phyloP scores from a whole-genome alignment of 2,888 invertebrate species.

The Cryptophagus acutangulus region DNA sequence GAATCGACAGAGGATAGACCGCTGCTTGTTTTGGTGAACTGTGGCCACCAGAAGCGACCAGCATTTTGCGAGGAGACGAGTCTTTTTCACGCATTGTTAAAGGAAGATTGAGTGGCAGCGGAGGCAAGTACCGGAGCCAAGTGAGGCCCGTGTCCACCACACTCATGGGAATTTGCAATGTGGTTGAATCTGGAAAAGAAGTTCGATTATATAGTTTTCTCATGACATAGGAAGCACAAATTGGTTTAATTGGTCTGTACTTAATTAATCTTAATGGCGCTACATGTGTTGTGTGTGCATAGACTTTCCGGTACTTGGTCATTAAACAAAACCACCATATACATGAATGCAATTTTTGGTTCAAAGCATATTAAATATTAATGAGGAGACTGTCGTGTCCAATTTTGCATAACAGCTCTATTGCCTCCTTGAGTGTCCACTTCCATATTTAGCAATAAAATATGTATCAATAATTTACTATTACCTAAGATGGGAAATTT shows the following conservation, averaged over 20 bases:
- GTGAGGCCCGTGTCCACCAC: conserved; percentile 64
- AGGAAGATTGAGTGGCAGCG: conserved; percentile 49
- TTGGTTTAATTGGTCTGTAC: conserved; percentile 12
- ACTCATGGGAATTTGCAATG: conserved; percentile 57
- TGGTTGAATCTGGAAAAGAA: conserved; percentile 27
- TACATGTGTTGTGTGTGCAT: neutral
- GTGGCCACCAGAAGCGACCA: conserved; percentile 54
- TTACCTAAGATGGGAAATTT: no score
- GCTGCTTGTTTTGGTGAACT: conserved; percentile 70
- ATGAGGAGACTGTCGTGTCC: neutral
- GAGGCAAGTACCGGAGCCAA: conserved; percentile 50
- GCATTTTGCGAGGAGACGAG: conserved; percentile 85
- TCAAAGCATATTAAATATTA: neutral
- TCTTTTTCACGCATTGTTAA: conserved; percentile 86
- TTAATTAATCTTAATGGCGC: conserved; percentile 6
- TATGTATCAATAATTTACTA: no score
- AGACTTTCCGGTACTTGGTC: conserved; percentile 2
- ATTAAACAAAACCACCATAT: neutral
- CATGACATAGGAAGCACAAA: conserved; percentile 9
- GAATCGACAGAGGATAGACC: conserved; percentile 62
- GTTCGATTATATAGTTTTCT: conserved; percentile 4
- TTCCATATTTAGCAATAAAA: neutral
- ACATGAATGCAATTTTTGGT: neutral
- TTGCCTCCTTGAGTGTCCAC: neutral
- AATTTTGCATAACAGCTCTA: conserved; percentile 6